Conservation (phyloP, 2,888 invertebrate species). For the Hyposoter dolosus region DNA sequence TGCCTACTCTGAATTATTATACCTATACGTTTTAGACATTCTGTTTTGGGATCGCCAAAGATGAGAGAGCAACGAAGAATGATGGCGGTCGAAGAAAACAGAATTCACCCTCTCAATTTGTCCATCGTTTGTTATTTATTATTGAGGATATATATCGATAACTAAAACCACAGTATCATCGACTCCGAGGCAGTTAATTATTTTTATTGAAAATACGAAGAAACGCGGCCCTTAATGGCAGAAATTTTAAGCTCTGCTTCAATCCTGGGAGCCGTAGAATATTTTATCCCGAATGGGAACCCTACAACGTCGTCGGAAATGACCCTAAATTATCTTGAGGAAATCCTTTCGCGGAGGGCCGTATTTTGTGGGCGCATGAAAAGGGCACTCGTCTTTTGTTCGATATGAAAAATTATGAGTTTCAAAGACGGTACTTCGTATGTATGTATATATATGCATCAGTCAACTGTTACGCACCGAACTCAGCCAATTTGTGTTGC, state of each 20-base stretch:
- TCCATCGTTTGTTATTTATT: slow-evolving; percentile 10
- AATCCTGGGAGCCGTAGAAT: background rate
- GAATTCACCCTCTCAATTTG: slow-evolving; percentile 13
- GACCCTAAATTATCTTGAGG: background rate
- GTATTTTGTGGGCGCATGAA: no score
- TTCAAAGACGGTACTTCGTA: no score
- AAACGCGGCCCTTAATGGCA: background rate
- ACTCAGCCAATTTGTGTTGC: no score
- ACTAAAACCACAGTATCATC: background rate
- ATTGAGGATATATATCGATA: background rate
- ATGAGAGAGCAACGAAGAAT: slow-evolving; percentile 14
- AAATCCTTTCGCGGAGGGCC: no score
- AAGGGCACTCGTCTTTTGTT: no score
- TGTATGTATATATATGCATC: no score
- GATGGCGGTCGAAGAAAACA: slow-evolving; percentile 3
- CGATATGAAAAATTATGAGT: no score
- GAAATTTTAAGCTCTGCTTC: background rate
- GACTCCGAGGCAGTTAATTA: background rate
- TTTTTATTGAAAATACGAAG: background rate
- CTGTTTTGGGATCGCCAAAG: background rate
- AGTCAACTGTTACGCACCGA: no score
- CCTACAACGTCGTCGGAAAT: background rate
- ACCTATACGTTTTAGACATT: slow-evolving; percentile 7
- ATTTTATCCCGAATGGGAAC: background rate
- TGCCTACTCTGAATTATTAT: slow-evolving; percentile 3